A percentile compares a stretch with the other conserved stretches of the same genome.
phyloP scores from a whole-genome alignment of 2,888 invertebrate genomes.

The Trichopoda pennipes region DNA sequence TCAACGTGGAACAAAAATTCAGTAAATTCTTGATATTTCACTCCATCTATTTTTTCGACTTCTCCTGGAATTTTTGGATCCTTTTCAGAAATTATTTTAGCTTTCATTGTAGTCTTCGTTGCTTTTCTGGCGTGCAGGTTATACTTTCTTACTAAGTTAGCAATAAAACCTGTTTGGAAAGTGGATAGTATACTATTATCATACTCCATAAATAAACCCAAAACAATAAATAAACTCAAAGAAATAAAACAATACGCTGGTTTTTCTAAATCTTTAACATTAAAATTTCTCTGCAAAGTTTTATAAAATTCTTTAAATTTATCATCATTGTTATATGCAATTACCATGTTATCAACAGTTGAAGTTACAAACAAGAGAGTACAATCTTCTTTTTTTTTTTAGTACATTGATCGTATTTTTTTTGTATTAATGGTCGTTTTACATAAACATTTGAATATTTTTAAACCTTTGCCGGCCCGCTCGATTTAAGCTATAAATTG shows the following conservation, averaged over 20 bases:
- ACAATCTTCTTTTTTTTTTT: no score
- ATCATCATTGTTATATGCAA: not conserved
- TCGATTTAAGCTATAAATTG: no score
- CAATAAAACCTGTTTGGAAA: not conserved
- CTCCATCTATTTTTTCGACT: constrained; percentile 1
- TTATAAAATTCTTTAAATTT: not conserved
- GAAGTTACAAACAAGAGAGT: no score
- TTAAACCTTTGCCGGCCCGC: no score
- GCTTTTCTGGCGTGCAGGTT: not conserved
- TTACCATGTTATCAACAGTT: not conserved
- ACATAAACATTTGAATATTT: no score
- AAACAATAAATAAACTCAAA: no score
- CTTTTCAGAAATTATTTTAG: not conserved
- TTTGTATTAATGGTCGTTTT: no score
- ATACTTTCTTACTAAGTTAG: not conserved
- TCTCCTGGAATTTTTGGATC: constrained; percentile 1
- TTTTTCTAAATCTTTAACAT: not conserved
- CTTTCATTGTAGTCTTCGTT: not conserved
- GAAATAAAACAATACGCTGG: not conserved
- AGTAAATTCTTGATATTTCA: no score
- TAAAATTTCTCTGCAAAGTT: not conserved
- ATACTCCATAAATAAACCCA: not conserved
- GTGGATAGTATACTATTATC: not conserved
- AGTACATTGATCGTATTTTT: no score
- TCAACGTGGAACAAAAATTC: no score